Percentiles rank a stretch among this genome's conserved stretches.
These are phyloP conservation scores for Thermophis baileyi DNA, from an alignment of 2,113 vertebrate genomes.

Conservation along the genomic window DNA sequence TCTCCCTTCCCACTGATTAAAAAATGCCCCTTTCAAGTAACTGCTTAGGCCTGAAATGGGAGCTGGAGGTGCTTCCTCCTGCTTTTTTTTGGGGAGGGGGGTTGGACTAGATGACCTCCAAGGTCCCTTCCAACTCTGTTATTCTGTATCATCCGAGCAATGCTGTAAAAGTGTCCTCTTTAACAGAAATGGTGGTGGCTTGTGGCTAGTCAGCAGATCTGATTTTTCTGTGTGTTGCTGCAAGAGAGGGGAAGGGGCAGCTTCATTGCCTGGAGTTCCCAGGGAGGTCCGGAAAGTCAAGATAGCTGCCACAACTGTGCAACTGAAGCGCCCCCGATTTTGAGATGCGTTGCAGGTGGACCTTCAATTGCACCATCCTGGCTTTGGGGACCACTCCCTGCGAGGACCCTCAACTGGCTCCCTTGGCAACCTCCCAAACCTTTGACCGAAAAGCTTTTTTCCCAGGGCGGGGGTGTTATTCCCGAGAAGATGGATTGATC, in stretches of 20 bases:
- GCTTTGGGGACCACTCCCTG: not conserved
- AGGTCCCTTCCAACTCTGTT: too few relatives aligned
- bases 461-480: accelerated
- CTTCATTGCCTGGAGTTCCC: not conserved
- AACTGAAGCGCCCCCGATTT: not conserved
- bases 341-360: not conserved
- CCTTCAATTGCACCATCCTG: not conserved
- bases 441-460: not conserved
- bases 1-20: not conserved
- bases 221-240: not conserved
- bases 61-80: not conserved
- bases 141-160: not conserved
- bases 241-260: not conserved
- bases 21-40: not conserved
- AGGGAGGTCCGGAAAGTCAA: not conserved
- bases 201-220: not conserved
- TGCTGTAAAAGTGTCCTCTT: not conserved
- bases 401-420: not conserved
- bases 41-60: not conserved
- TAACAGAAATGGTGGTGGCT: not conserved
- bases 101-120: too few relatives aligned
- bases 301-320: not conserved
- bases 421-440: not conserved
- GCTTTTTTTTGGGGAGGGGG: too few relatives aligned
- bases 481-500: not conserved